Evolutionary conservation across 2,113 vertebrate species (phyloP).

Genomic region (Apeltes quadracus): DNA sequence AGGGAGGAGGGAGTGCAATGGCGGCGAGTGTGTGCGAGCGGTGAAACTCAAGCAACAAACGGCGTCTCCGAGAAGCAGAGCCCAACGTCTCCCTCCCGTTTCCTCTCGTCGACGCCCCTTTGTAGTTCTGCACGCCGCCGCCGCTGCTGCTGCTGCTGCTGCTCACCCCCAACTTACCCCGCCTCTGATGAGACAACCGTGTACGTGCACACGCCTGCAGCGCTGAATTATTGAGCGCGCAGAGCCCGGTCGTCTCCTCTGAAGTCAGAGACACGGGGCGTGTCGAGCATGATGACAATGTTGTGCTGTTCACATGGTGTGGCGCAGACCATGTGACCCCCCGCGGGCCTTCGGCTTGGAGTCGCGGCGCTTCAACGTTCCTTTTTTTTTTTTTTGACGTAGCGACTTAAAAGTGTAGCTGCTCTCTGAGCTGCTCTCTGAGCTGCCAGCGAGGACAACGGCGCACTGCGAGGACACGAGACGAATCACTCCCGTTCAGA

Average conservation of each 20-base stretch:
- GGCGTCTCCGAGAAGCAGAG: slow-evolving; percentile 67
- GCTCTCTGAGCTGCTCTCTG: slow-evolving; percentile 38
- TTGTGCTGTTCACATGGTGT: too few species aligned
- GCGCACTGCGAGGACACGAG: slow-evolving; percentile 23
- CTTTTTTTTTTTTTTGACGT: too few species aligned
- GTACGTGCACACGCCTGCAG: slow-evolving; percentile 71
- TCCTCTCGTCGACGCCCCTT: slow-evolving; percentile 67
- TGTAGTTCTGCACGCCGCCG: slow-evolving; percentile 71
- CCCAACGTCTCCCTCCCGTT: slow-evolving; percentile 52
- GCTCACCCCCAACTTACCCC: slow-evolving; percentile 75
- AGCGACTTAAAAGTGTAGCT: too few species aligned
- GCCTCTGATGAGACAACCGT: slow-evolving; percentile 64
- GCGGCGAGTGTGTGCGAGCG: slow-evolving; percentile 41
- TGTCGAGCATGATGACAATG: slow-evolving; percentile 2
- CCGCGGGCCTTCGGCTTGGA: too few species aligned
- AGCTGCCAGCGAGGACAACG: slow-evolving; percentile 20
- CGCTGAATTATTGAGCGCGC: slow-evolving; percentile 73
- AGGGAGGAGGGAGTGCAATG: slow-evolving; percentile 46
- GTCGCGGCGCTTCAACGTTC: too few species aligned
- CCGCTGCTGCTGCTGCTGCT: slow-evolving; percentile 52
- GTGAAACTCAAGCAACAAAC: slow-evolving; percentile 67
- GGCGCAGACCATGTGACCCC: too few species aligned
- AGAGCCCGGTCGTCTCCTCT: slow-evolving; percentile 69
- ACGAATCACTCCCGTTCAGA: slow-evolving; percentile 40
- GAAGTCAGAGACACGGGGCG: slow-evolving; percentile 68